These are phyloP conservation scores for Dioctria linearis DNA, from an alignment of 2,888 invertebrate species.

Conservation along the genomic window DNA sequence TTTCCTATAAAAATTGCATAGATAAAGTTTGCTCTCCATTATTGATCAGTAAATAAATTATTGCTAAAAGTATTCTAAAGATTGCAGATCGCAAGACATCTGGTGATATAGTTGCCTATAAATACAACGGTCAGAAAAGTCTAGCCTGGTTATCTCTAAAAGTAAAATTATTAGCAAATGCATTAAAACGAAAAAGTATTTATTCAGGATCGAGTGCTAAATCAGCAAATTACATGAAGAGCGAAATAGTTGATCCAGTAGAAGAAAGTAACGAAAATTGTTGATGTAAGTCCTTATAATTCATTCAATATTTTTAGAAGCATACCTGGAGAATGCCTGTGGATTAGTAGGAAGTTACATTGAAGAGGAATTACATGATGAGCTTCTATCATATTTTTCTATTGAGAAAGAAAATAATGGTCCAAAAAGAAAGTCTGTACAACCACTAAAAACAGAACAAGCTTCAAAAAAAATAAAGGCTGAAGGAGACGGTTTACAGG, in stretches of 20 bases:
- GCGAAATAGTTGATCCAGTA: conserved; percentile 71
- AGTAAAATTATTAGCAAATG: conserved; percentile 75
- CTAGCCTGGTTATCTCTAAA: conserved; percentile 80
- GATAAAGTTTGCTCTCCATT: conserved; percentile 10
- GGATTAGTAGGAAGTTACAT: conserved; percentile 84
- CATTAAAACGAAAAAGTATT: conserved; percentile 67
- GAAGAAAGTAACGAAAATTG: conserved; percentile 38
- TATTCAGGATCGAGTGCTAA: conserved; percentile 80
- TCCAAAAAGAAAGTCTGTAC: conserved; percentile 73
- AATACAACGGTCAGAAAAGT: conserved; percentile 84
- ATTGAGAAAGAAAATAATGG: conserved; percentile 69
- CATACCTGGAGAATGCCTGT: conserved; percentile 72
- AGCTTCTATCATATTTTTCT: conserved; percentile 76
- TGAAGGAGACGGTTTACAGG: conserved; percentile 63
- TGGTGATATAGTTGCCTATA: conserved; percentile 80
- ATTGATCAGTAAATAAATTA: not conserved
- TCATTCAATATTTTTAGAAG: conserved; percentile 51
- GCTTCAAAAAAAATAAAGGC: conserved; percentile 67
- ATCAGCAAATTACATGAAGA: conserved; percentile 81
- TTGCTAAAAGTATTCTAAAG: conserved; percentile 29
- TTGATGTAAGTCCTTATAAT: not conserved
- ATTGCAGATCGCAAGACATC: conserved; percentile 63
- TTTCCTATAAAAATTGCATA: not conserved
- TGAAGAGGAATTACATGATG: conserved; percentile 76
- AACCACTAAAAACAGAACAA: conserved; percentile 63